Percentiles rank a stretch among this genome's conserved stretches.
Evolutionary conservation across 2,888 invertebrate species (phyloP).

Genomic region (Taphrorychus bicolor): DNA sequence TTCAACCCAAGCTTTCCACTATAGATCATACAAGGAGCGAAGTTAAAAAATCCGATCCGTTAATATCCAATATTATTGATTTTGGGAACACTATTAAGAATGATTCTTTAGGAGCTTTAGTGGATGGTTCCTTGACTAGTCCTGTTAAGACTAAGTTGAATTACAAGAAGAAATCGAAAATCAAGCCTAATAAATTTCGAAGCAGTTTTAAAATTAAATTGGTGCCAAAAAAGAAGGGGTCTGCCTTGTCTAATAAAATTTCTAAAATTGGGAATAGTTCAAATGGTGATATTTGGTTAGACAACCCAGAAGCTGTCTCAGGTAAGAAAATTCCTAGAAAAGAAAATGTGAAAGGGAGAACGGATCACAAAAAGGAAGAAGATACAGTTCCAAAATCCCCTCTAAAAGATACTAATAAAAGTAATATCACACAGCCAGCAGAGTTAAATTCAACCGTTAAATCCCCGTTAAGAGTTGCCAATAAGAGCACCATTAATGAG

Average conservation of each 20-base stretch:
- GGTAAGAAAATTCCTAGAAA: not conserved
- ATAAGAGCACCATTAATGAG: too few species aligned
- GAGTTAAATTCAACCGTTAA: too few species aligned
- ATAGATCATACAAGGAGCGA: too few species aligned
- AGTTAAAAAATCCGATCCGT: not conserved
- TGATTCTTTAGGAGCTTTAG: not conserved
- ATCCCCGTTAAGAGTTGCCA: too few species aligned
- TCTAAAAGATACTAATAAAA: slow-evolving; percentile 9
- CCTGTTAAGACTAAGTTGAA: not conserved
- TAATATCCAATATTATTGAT: not conserved
- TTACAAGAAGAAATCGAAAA: not conserved
- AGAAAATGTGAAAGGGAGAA: slow-evolving; percentile 8
- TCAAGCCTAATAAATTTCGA: not conserved
- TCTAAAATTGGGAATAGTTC: too few species aligned
- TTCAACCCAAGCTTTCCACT: not conserved
- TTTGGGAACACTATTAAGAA: not conserved
- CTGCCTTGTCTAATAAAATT: too few species aligned
- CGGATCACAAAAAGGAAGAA: not conserved
- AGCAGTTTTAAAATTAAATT: slow-evolving; percentile 31
- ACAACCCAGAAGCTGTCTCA: too few species aligned
- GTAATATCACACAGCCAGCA: too few species aligned
- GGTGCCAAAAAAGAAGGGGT: slow-evolving; percentile 11
- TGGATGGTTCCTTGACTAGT: too few species aligned
- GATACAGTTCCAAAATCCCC: not conserved
- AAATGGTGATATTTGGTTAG: too few species aligned